Evolutionary conservation across 2,888 invertebrate genomes (phyloP).

Genomic region (Drosophila peninsularis): DNA sequence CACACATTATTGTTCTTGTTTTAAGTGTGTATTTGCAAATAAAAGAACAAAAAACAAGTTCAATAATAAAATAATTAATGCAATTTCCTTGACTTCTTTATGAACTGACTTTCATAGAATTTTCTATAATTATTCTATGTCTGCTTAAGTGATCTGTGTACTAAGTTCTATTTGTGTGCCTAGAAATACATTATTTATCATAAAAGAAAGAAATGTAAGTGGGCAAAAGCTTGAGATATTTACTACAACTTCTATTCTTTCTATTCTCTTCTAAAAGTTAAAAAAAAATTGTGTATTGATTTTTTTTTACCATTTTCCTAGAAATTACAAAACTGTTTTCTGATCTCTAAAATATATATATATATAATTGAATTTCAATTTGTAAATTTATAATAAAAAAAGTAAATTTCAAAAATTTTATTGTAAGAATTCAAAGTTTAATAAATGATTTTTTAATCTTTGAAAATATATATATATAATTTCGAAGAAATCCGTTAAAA

Average conservation of each 20-base stretch:
- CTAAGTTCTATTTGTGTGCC: not conserved
- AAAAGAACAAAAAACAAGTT: not conserved
- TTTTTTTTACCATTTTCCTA: not conserved
- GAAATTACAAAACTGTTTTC: not conserved
- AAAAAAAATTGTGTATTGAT: too few species aligned
- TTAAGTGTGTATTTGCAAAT: constrained; percentile 1
- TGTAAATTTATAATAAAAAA: too few species aligned
- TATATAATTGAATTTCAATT: too few species aligned
- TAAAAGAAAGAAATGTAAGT: not conserved
- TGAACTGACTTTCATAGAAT: not conserved
- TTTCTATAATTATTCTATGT: not conserved
- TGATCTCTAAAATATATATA: too few species aligned
- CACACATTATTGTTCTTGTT: constrained; percentile 39
- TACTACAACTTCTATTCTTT: not conserved
- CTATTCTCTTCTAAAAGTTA: not conserved
- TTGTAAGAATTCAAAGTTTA: too few species aligned
- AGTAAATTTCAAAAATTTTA: too few species aligned
- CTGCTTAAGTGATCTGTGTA: not conserved
- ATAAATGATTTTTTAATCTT: too few species aligned
- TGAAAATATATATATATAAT: too few species aligned
- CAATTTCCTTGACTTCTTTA: not conserved
- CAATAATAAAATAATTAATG: not conserved
- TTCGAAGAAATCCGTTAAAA: too few species aligned
- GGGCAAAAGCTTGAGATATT: not conserved
- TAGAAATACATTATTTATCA: not conserved